Base-by-base conservation (phyloP, 2,797 vertebrate genomes). In the Nasua narica region DNA sequence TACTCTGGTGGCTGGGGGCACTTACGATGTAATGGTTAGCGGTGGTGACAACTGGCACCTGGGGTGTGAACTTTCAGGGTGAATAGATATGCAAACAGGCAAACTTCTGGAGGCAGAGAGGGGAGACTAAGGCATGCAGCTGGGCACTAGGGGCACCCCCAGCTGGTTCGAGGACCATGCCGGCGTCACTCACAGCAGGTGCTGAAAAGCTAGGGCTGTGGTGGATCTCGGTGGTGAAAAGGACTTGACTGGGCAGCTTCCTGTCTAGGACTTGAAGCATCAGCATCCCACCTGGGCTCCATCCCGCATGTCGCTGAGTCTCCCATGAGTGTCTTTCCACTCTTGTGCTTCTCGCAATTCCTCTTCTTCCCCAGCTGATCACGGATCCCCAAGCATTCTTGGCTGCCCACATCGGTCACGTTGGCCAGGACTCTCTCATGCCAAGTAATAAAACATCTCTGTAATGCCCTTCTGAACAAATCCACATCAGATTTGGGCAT, bases 171-270 rank as follows among this genome's bases (percentile, higher is more conserved):
- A 10, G 21, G 23, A 62, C 3, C 16, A 29, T 0, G 6, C 23
- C 3, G 0, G 6, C 0, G 6, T 4, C 46, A 1, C 7, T 16
- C 32, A 14, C 89, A 40, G 12, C 40, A 74, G 43, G 23, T 5
- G 18, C 13, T 7, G 4, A 3, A 23, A 50, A 60, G 82, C 46
- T 40, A 21, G 27, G 15, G 15, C 18, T 3, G 19, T 12, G 11
- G 16, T 10, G 23, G 32, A 56, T 56, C 54, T n/a, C 4, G 3
- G 21, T 12, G 14, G n/a, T 11, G 23, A 48, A 19, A n/a, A 58
- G 21, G 54, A 37, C 12, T 2, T 14, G 7, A n/a, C 43, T n/a
- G 15, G 13, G 15, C 7, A 9, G 2, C 5, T 7, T 46, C 67
- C 69, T 35, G 29, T 35, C 29, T 62, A 25, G 0, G 1, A 10